Evolutionary conservation across 1,140 invertebrate genomes (phyloP), one percentile per base, ranked within the genome.

Genomic region (Lucilia cuprina): DNA sequence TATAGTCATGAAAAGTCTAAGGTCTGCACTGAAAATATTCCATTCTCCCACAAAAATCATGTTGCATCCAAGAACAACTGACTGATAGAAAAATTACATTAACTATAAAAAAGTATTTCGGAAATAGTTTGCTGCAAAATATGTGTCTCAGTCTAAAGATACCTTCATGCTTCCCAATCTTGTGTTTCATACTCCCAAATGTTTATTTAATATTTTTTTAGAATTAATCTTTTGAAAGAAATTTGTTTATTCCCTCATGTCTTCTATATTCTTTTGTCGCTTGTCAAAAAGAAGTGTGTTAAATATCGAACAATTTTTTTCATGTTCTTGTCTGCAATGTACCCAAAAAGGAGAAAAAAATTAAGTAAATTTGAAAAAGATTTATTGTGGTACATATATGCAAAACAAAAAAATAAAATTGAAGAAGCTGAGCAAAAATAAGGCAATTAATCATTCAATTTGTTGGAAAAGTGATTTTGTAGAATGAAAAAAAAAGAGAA

Each of bases 401-500:
- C 50, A 17, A 41, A 41, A 10, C 10, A 41, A 8, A 41, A 41
- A 5, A 41, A 41, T 8, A 41, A 41, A 41, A 55, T 55, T 55
- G 50, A 55, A 12, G 50, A 55, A 55, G 50, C 50, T 55, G 50
- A 55, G 17, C 13, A 55, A 55, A 30, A 55, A 55, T 55, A 55
- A 21, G 65, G 65, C 65, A 70, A 70, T 70, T 70, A 70, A 70
- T 70, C 65, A 70, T 70, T 70, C 21, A 70, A 70, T 70, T 70
- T 70, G 65, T 70, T 70, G 19, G 65, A 19, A 70, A 70, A 70
- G 65, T 21, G 21, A 70, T 70, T 70, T 19, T 7, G 55, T 17
- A 14, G 4, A 60, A n/a, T n/a, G 14, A 17, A 60, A 60, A 60
- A n/a, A 55, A 55, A 49, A 49, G 9, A 49, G 9, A 14, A n/a